Base-by-base conservation (phyloP, 1,140 invertebrate genomes). In the Lepidurus arcticus region DNA sequence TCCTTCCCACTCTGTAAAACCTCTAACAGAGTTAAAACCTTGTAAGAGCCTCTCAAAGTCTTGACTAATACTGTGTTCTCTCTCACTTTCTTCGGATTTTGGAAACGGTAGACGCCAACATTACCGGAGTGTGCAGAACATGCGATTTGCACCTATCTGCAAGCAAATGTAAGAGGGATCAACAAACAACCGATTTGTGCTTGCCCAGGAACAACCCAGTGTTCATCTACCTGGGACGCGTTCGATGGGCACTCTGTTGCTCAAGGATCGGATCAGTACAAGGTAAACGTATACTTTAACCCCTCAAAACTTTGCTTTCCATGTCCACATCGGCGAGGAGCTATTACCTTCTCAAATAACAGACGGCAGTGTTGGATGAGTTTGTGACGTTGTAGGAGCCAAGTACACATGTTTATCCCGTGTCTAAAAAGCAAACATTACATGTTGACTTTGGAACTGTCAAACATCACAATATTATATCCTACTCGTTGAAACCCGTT, bases 231-330 rank as follows among this genome's bases (percentile, higher is more conserved):
- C 9, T 86, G 85, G 85, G 84, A 85, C 79, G 81, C 81, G 7
- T 78, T 82, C 11, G 85, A 85, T 73, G 84, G 84, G 24, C 82
- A 82, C 76, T 85, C 84, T 2, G 76, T 86, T 21, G 82, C 82
- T 7, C 84, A 85, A 80, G 85, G 84, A 21, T 85, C 84, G 44
- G 83, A 85, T 76, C 85, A 86, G 80, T 86, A 85, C 80, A 86
- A 86, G 84, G 85, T 86, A 79, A 78, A 77, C 13, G 10, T 44
- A n/a, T 42, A 53, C 76, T 11, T 7, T 34, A 34, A 65, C 16
- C n/a, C 8, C 53, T 65, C 53, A 13, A 21, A 13, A 21, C 21
- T 65, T 16, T 5, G 13, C 16, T 65, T 65, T 21, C 9, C 13
- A 16, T 16, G 4, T 21, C 53, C 53, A 65, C 53, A n/a, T 16